These are phyloP conservation scores for Alligator mississippiensis DNA, from an alignment of 2,113 vertebrate species.

Conservation along the genomic window DNA sequence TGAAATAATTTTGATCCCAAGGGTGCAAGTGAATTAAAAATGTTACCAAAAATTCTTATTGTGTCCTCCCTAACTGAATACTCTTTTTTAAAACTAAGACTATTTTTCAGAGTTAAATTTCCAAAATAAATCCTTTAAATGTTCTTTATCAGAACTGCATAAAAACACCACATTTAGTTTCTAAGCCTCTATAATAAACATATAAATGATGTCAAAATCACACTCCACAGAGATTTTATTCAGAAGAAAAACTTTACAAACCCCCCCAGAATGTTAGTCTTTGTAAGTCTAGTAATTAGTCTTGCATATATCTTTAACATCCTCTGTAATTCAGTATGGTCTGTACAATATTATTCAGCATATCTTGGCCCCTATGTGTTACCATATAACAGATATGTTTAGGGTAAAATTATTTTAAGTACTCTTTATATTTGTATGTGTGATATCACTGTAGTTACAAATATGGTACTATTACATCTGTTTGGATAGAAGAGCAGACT, in stretches of 20 bases:
- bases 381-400: neutral
- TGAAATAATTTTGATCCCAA: slow-evolving; percentile 47
- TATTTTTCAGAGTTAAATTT: neutral
- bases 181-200: neutral
- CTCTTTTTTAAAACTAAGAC: neutral
- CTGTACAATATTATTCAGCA: neutral
- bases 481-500: neutral
- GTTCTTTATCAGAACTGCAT: neutral
- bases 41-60: slow-evolving; percentile 35
- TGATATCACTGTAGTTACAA: neutral
- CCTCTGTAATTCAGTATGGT: neutral
- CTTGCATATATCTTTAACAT: neutral
- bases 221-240: neutral
- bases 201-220: neutral
- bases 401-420: neutral
- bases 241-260: neutral
- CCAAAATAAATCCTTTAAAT: neutral
- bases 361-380: neutral
- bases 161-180: neutral
- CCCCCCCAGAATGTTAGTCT: neutral
- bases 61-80: slow-evolving; percentile 37
- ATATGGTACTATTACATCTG: neutral
- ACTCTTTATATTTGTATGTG: neutral
- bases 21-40: slow-evolving; percentile 49
- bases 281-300: neutral